A percentile compares a stretch with the other conserved stretches of the same genome.
Evolutionary conservation across 2,797 vertebrate species (phyloP).

Genomic region (Neoniphon sammara): DNA sequence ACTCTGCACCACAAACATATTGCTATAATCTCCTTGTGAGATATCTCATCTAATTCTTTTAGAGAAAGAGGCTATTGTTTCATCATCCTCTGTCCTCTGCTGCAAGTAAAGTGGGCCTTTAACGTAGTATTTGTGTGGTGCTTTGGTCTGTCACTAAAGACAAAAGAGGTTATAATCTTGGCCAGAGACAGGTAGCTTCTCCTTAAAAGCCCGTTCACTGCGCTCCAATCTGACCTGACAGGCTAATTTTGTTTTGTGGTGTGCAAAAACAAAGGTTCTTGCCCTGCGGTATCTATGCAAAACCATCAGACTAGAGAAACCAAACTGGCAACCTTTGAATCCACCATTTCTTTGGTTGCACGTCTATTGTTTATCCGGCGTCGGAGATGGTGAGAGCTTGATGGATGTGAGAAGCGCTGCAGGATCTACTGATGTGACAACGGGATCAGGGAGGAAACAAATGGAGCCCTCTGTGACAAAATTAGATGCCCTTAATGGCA

Average conservation of each 20-base stretch:
- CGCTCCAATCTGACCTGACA: not conserved
- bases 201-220: not conserved
- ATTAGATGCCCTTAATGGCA: constrained; percentile 9
- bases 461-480: constrained; percentile 7
- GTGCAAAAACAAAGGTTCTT: not conserved
- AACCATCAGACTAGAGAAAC: constrained; percentile 13
- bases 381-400: constrained; percentile 15
- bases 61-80: constrained; percentile 67
- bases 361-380: constrained; percentile 2
- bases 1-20: constrained; percentile 58
- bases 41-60: constrained; percentile 68
- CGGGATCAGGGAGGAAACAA: constrained; percentile 3
- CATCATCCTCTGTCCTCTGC: constrained; percentile 48
- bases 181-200: not conserved
- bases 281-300: constrained; percentile 16
- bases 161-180: constrained; percentile 67
- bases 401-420: not conserved
- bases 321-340: not conserved
- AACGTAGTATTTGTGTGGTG: no score
- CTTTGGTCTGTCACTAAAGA: constrained; percentile 74
- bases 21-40: constrained; percentile 73
- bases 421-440: constrained; percentile 18
- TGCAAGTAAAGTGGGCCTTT: constrained; percentile 64
- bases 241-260: not conserved
- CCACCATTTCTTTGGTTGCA: not conserved